Evolutionary conservation across 2,888 invertebrate genomes (phyloP).

Genomic region (Tetropium fuscum): DNA sequence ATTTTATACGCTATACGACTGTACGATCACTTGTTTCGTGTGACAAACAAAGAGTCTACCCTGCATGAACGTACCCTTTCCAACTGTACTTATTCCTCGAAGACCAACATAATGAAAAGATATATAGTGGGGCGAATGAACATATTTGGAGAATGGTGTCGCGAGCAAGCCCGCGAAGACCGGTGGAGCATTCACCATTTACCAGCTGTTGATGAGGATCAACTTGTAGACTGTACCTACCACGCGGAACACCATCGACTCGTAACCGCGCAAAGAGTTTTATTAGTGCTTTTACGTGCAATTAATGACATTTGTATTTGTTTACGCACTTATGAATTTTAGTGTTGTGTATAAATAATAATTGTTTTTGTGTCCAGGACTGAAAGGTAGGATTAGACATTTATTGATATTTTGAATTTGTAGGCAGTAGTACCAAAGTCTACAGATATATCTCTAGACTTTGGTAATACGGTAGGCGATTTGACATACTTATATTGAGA

Average conservation of each 20-base stretch:
- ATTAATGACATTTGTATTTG: not conserved
- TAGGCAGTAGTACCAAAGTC: too few relatives aligned
- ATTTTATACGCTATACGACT: too few relatives aligned
- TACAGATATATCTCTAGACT: too few relatives aligned
- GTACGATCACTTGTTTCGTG: too few relatives aligned
- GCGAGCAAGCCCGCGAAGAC: slow-evolving; percentile 17
- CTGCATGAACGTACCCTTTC: too few relatives aligned
- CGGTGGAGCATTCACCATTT: slow-evolving; percentile 26
- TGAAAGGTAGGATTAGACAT: slow-evolving; percentile 6
- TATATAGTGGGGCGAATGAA: slow-evolving; percentile 14
- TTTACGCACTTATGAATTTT: not conserved
- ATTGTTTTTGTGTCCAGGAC: not conserved
- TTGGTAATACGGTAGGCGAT: too few relatives aligned
- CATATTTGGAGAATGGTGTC: slow-evolving; percentile 28
- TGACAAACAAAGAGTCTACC: too few relatives aligned
- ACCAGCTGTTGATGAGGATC: slow-evolving; percentile 32
- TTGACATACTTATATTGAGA: too few relatives aligned
- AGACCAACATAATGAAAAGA: not conserved
- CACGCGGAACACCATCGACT: not conserved
- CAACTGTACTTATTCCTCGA: not conserved
- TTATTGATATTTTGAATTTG: too few relatives aligned
- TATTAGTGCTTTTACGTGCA: slow-evolving; percentile 3
- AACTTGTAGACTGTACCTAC: slow-evolving; percentile 4
- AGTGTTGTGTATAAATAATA: not conserved
- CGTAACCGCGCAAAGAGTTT: not conserved